phyloP scores from a whole-genome alignment of 1,140 invertebrate species.

The Proctacanthus coquilletti region DNA sequence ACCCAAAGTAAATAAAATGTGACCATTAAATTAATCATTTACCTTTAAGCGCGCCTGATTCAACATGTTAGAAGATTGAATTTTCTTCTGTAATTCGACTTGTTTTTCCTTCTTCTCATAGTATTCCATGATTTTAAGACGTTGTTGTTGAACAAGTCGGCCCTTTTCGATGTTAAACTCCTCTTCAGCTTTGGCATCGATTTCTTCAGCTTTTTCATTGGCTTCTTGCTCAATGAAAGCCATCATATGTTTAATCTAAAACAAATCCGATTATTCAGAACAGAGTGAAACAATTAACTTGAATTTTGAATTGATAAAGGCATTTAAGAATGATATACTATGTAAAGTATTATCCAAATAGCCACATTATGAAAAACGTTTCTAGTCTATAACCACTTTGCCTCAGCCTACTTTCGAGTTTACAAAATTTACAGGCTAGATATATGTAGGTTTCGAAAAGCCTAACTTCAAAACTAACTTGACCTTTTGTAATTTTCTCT shows the following conservation, averaged over 20 bases:
- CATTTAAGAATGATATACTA: too few relatives aligned
- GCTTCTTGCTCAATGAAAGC: slow-evolving; percentile 99
- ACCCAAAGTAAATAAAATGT: neutral
- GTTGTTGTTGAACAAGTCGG: slow-evolving; percentile 91
- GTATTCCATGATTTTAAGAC: slow-evolving; percentile 98
- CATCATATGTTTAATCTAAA: slow-evolving; percentile 99
- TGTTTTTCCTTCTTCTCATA: slow-evolving; percentile 99
- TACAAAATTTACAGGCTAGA: too few relatives aligned
- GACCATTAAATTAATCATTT: neutral
- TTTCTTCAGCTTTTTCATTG: slow-evolving; percentile 99
- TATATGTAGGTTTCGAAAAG: too few relatives aligned
- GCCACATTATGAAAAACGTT: too few relatives aligned
- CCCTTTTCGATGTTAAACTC: slow-evolving; percentile 99
- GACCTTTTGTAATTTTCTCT: too few relatives aligned
- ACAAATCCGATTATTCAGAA: slow-evolving; percentile 12
- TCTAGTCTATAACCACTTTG: too few relatives aligned
- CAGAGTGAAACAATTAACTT: too few relatives aligned
- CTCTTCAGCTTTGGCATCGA: slow-evolving; percentile 99
- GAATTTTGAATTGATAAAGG: too few relatives aligned
- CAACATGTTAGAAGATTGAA: slow-evolving; percentile 97
- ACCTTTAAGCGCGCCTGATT: slow-evolving; percentile 89
- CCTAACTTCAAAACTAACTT: too few relatives aligned
- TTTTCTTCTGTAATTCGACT: slow-evolving; percentile 98
- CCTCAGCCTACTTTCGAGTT: too few relatives aligned
- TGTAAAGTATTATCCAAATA: too few relatives aligned